A percentile compares a stretch with the other conserved stretches of the same genome.
phyloP scores from a whole-genome alignment of 1,140 invertebrate genomes.

The Frieseomelitta varia region DNA sequence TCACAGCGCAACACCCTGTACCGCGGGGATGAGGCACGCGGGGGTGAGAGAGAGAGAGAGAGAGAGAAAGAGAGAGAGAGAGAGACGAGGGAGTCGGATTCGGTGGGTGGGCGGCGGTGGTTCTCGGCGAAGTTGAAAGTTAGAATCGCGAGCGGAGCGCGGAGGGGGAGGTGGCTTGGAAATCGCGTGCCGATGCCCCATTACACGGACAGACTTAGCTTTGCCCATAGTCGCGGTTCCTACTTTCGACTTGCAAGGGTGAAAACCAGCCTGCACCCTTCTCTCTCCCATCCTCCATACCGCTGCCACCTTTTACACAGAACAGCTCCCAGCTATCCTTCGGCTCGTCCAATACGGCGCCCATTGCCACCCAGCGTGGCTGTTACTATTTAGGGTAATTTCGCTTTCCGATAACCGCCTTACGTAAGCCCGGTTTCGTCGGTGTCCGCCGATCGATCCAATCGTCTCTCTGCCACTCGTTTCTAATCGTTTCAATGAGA shows the following conservation, averaged over 20 bases:
- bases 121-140: conserved; percentile 69
- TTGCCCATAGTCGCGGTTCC: conserved; percentile 76
- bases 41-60: not conserved
- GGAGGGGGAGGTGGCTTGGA: conserved; percentile 51
- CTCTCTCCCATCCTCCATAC: not conserved
- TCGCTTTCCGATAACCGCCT: conserved; percentile 69
- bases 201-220: conserved; percentile 80
- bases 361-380: conserved; percentile 52
- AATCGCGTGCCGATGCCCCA: conserved; percentile 79
- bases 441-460: conserved; percentile 46
- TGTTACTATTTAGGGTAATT: conserved; percentile 78
- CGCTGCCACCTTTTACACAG: conserved; percentile 27
- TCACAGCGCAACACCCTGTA: conserved; percentile 78
- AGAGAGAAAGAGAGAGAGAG: not conserved
- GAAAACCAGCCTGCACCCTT: conserved; percentile 52
- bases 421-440: conserved; percentile 55
- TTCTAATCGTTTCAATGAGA: conserved; percentile 44
- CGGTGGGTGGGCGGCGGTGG: conserved; percentile 23
- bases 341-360: conserved; percentile 57
- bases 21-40: conserved; percentile 62
- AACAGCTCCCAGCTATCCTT: conserved; percentile 40
- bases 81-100: conserved; percentile 47
- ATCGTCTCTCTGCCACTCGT: conserved; percentile 27
- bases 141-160: conserved; percentile 65
- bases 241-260: conserved; percentile 75